Base-by-base conservation (phyloP, 2,113 vertebrate genomes). In the Sylvia atricapilla region DNA sequence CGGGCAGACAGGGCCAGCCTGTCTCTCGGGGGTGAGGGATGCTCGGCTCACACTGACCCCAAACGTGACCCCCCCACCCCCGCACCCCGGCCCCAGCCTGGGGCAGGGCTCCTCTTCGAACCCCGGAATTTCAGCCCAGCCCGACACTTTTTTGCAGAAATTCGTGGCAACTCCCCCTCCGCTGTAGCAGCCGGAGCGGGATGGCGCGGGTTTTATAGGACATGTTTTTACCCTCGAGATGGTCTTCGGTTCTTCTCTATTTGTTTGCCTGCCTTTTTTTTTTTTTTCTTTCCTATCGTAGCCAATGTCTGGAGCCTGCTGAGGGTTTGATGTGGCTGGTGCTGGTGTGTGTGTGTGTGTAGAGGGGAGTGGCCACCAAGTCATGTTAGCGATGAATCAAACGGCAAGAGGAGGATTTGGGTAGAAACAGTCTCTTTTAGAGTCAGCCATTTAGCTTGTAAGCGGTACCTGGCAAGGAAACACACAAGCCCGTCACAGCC, bases 301-400 rank as follows among this genome's bases (percentile, higher is more conserved):
- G 74, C 87, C 90, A 82, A 89, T 87, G 87, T 87, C 87, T 91
- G 76, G 68, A 83, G 67, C 89, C 89, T 89, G 92, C 78, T 77
- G 87, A 21, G 81, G 43, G 47, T 82, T 91, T 80, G 92, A 89
- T 92, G 87, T 78, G 89, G 81, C 90, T 87, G 90, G 31, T 59
- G 78, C 62, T 33, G 82, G 82, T 9, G 82, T 63, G 60, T 43
- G 85, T 46, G 81, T 43, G 82, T 86, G 89, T 80, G 87, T 77
- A 49, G 74, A 93, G 92, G 90, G 96, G 92, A 78, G 96, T 68
- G 96, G 95, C 87, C 89, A 85, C 44, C 77, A 37, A 95, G 91
- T 77, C 94, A 4, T 81, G 67, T 46, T 68, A 77, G 75, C 55
- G 56, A n/a, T 92, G 62, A 94, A 95, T 92, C 94, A 56, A 88